Base-by-base conservation (phyloP, 2,113 vertebrate species). In the Aleadryas rufinucha region DNA sequence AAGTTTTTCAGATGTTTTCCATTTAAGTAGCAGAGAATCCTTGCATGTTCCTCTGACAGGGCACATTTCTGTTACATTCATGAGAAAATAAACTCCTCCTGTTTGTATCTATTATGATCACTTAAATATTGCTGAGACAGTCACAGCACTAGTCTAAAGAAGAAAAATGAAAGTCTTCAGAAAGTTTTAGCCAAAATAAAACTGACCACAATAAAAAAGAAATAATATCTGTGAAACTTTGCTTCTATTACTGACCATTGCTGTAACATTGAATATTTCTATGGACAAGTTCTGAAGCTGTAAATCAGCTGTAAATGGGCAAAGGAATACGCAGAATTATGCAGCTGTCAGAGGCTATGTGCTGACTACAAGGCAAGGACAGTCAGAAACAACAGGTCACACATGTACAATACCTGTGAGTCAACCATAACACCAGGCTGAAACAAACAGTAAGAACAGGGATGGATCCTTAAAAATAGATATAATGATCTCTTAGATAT, bases 331-430 rank as follows among this genome's bases (percentile, higher is more conserved):
- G 16, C 8, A 21, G 18, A 72, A 18, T 6, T 45, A 3, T 9
- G 23, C 18, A 60, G n/a, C 30, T 45, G 3, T 19, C 11, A 60
- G 66, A 52, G 19, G 17, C 17, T 26, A 3, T 1, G 2, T 45
- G 41, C 21, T 84, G 41, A 49, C 45, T 79, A 24, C 23, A 49
- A 37, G n/a, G 28, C 37, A 72, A 65, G 16, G 19, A 33, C 27
- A 41, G n/a, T 31, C 59, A 75, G 49, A 76, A 70, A 56, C 8
- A 33, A 7, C 16, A 41, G 19, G 8, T 22, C 11, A 4, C 0
- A 0, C 3, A 23, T 2, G 0, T 7, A 4, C 31, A 4, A 13
- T 26, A 21, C 35, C 30, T 53, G 49, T 16, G 35, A 70, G 47
- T 21, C 41, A 69, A 14, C 6, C 33, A 11, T 0, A 87, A 37